Evolutionary conservation across 2,888 invertebrate species (phyloP).

Genomic region (Erannis defoliaria): DNA sequence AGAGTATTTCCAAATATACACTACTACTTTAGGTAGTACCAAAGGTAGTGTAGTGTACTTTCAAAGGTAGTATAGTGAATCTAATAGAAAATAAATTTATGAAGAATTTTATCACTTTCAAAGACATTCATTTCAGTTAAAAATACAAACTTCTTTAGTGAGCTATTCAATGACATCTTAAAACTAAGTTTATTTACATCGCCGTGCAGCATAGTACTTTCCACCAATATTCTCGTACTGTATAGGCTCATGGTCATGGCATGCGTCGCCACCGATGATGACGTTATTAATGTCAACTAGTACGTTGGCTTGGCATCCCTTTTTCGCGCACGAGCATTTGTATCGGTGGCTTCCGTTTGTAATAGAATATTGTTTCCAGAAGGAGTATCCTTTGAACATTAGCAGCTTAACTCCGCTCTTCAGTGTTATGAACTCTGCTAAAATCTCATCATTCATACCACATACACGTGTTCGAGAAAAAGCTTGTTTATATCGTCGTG

Average conservation of each 20-base stretch:
- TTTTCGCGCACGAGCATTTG: conserved; percentile 17
- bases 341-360: conserved; percentile 3
- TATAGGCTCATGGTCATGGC: conserved; percentile 26
- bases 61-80: too few species aligned
- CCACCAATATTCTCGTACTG: conserved; percentile 9
- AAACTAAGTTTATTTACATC: too few species aligned
- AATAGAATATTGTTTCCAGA: conserved; percentile 12
- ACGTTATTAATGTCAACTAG: neutral
- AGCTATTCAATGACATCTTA: too few species aligned
- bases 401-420: conserved; percentile 23
- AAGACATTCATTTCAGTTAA: too few species aligned
- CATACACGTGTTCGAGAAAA: conserved; percentile 1
- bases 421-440: conserved; percentile 26
- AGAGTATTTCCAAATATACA: too few species aligned
- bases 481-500: neutral
- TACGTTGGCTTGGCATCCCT: conserved; percentile 17
- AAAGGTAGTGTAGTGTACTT: too few species aligned
- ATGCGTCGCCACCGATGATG: neutral
- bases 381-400: conserved; percentile 31
- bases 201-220: neutral
- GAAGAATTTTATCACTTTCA: too few species aligned
- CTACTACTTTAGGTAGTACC: too few species aligned
- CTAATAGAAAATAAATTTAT: too few species aligned
- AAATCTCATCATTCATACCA: conserved; percentile 6
- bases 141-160: too few species aligned